A percentile compares a stretch with the other conserved stretches of the same genome.
These are phyloP conservation scores for Drosophila lacicola DNA, from an alignment of 2,888 invertebrate species.

Conservation along the genomic window DNA sequence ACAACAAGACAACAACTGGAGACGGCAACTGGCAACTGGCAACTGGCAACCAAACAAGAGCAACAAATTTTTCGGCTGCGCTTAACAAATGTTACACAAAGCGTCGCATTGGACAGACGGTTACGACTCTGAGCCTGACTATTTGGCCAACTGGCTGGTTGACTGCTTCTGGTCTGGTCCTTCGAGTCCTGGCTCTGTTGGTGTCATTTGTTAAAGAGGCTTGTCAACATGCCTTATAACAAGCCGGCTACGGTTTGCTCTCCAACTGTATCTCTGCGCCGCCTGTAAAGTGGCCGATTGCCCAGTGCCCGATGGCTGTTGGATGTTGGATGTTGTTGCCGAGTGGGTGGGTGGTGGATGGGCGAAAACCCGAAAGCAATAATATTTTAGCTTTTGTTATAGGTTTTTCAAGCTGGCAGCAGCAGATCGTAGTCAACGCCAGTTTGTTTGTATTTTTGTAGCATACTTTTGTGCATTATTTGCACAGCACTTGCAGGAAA, in stretches of 20 bases:
- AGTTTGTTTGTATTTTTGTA: conserved; percentile 76
- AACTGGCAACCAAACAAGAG: conserved; percentile 60
- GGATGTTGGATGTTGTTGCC: background rate
- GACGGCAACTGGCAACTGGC: conserved; percentile 56
- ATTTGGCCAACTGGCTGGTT: conserved; percentile 68
- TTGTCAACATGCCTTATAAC: conserved; percentile 83
- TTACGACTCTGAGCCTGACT: conserved; percentile 45
- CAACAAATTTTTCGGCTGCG: conserved; percentile 72
- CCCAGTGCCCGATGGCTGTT: conserved; percentile 12
- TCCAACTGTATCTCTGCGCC: conserved; percentile 38
- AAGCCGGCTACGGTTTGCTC: conserved; percentile 73
- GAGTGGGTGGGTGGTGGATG: background rate
- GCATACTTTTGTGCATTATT: conserved; percentile 78
- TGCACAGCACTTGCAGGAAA: conserved; percentile 75
- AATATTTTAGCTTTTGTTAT: conserved; percentile 80
- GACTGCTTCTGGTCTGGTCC: conserved; percentile 54
- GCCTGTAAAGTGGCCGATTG: conserved; percentile 58
- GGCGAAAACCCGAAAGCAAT: conserved; percentile 65
- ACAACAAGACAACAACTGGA: conserved; percentile 57
- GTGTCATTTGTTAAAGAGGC: conserved; percentile 84
- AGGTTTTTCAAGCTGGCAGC: conserved; percentile 62
- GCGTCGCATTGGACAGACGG: conserved; percentile 41
- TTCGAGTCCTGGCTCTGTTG: conserved; percentile 71
- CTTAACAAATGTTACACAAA: conserved; percentile 76
- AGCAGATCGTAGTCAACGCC: conserved; percentile 47